Conservation (phyloP, 2,797 vertebrate genomes). For the Lepus oiostolus region DNA sequence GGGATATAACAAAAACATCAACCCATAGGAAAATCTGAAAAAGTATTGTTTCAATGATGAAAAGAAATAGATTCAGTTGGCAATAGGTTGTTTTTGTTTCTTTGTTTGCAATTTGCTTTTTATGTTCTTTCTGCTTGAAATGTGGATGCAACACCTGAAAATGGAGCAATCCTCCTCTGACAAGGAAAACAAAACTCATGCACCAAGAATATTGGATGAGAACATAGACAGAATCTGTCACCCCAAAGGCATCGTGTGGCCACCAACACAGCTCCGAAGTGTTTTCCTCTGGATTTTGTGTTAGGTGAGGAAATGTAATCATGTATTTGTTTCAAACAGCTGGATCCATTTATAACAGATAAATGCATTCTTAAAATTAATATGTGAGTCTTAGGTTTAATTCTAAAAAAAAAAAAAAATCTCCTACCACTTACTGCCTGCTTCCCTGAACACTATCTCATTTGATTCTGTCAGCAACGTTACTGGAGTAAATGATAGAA, state of each 20-base stretch:
- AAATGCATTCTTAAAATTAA: neutral
- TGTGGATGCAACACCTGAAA: neutral
- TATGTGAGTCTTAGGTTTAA: neutral
- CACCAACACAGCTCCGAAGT: neutral
- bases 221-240: neutral
- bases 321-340: neutral
- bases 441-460: neutral
- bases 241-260: fast-evolving
- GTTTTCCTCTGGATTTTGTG: neutral
- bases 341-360: neutral
- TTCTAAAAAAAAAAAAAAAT: neutral
- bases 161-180: neutral
- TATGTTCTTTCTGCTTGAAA: neutral
- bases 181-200: neutral
- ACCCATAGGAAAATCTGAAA: neutral
- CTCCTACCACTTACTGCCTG: neutral
- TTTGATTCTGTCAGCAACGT: neutral
- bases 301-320: neutral
- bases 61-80: neutral
- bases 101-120: neutral
- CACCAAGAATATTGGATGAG: neutral
- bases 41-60: neutral
- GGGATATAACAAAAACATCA: neutral
- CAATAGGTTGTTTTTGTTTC: neutral
- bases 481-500: neutral